Evolutionary conservation across 2,797 vertebrate species (phyloP), one percentile per base, ranked within the genome.

Genomic region (Sebastes minor): DNA sequence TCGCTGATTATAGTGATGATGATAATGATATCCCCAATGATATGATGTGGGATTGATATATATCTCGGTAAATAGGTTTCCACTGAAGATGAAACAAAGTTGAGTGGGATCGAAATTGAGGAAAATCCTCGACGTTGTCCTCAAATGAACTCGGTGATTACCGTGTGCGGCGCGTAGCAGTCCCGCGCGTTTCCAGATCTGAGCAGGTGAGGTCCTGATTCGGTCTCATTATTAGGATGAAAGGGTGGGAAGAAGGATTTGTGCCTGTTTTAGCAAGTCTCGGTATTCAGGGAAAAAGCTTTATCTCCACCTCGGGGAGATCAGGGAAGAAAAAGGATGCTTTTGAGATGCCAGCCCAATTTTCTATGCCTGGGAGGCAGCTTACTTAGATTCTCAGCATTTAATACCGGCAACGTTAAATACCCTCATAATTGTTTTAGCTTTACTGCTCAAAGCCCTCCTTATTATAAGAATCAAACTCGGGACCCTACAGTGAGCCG

Each of bases 241-340:
- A 91, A 91, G 86, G 75, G 75, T 76, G 76, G 88, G 76, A 85
- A 86, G 90, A 33, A 76, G 86, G 88, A 91, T 91, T 89, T 88
- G 70, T 88, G 93, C 92, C 83, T 92, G 92, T 94, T 94, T 91
- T 90, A 93, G 93, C 93, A 94, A 89, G 94, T 86, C 91, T 84
- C 35, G 81, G 86, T 81, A 88, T 90, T 94, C 90, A 82, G 65
- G 80, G 69, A 78, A 74, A 89, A 87, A 85, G 83, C 88, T 90
- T 91, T 83, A 84, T 87, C 85, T 91, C 66, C 89, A 92, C 91
- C 94, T 91, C 82, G 28, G 92, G 89, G 91, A 93, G 88, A 88
- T 91, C 86, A 90, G 86, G 70, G 82, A 83, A 81, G 86, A 84
- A 83, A 82, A 88, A 83, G 80, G 87, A 92, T 89, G 88, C 87